Conservation (phyloP, 2,113 vertebrate species). For the Chunga burmeisteri region DNA sequence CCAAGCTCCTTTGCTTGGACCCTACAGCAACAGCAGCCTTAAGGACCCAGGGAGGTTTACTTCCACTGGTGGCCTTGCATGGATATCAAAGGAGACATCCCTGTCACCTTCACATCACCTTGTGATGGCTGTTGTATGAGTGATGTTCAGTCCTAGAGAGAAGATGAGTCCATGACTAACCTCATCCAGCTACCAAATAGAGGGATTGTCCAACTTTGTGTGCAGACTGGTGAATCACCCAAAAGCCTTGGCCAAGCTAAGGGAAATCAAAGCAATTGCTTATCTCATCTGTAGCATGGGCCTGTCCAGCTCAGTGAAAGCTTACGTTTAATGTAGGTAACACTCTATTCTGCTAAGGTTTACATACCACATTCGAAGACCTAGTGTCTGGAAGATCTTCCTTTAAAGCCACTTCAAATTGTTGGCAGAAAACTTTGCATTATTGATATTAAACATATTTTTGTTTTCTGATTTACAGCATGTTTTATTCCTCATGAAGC, state of each 20-base stretch:
- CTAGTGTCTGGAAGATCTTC: not conserved
- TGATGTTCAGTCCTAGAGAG: not conserved
- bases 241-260: not conserved
- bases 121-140: not conserved
- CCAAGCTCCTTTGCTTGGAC: not conserved
- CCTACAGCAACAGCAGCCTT: not conserved
- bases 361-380: not conserved
- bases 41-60: not conserved
- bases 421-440: not conserved
- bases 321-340: not conserved
- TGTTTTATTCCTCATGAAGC: not conserved
- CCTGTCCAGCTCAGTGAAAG: not conserved
- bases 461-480: not conserved
- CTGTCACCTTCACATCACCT: not conserved
- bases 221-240: not conserved
- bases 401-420: not conserved
- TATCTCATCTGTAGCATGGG: not conserved
- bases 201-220: not conserved
- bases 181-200: not conserved
- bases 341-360: not conserved
- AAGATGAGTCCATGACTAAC: not conserved
- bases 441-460: conserved; percentile 25
- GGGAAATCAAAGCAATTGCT: not conserved
- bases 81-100: not conserved
- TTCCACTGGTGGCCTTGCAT: not conserved